phyloP scores from a whole-genome alignment of 1,140 invertebrate species.

The Yoshiicerus persimilis region DNA sequence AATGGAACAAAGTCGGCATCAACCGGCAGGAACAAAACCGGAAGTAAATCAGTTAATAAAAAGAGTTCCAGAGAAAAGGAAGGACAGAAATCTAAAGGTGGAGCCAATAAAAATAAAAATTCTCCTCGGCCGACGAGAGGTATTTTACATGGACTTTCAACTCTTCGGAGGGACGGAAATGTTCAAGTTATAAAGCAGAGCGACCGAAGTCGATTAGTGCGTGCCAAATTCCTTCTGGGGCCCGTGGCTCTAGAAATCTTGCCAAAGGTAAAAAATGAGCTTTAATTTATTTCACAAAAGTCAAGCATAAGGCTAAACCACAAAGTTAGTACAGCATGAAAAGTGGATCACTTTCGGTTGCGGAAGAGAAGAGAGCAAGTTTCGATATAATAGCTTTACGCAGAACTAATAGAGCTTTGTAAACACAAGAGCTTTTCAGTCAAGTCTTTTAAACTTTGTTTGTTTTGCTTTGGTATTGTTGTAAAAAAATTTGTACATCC shows the following conservation, averaged over 20 bases:
- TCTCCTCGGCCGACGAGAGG: slow-evolving; percentile 38
- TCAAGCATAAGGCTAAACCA: not conserved
- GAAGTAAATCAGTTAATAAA: not conserved
- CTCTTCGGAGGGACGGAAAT: slow-evolving; percentile 40
- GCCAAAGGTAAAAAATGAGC: slow-evolving; percentile 36
- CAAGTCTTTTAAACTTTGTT: not conserved
- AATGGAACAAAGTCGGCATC: not conserved
- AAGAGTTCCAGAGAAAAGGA: not conserved
- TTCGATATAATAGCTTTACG: not conserved
- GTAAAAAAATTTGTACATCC: not conserved
- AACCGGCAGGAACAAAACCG: not conserved
- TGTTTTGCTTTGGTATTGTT: not conserved
- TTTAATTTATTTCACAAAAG: not conserved
- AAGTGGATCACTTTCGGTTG: slow-evolving; percentile 5
- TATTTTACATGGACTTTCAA: slow-evolving; percentile 44
- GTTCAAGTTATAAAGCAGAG: slow-evolving; percentile 42
- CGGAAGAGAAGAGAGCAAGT: not conserved
- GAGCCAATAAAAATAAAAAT: not conserved
- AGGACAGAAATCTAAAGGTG: not conserved
- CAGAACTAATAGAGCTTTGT: not conserved
- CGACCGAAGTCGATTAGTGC: slow-evolving; percentile 31
- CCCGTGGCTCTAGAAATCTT: slow-evolving; percentile 48
- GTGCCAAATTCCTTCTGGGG: slow-evolving; percentile 42
- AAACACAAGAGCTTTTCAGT: not conserved
- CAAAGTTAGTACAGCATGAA: not conserved